phyloP scores from a whole-genome alignment of 1,140 invertebrate genomes.

The Zaprionus tsacasi region DNA sequence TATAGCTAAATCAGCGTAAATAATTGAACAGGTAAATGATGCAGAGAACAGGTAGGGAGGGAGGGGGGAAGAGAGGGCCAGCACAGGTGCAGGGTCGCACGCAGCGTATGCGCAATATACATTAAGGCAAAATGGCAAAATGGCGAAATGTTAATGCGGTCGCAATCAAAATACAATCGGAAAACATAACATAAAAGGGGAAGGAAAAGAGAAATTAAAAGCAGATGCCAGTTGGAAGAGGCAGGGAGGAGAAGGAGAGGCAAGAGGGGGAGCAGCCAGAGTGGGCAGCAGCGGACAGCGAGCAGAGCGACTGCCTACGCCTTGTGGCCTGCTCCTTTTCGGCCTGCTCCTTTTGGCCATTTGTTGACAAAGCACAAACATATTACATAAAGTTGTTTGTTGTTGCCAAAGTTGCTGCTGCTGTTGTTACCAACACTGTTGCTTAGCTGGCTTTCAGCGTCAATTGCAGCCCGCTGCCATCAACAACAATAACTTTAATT shows the following conservation, averaged over 20 bases:
- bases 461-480: constrained; percentile 28
- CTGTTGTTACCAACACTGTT: constrained; percentile 1
- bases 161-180: constrained; percentile 34
- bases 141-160: constrained; percentile 8
- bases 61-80: background rate
- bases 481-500: constrained; percentile 14
- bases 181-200: background rate
- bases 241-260: background rate
- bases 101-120: constrained; percentile 39
- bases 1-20: constrained; percentile 45
- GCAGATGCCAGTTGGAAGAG: background rate
- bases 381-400: constrained; percentile 6
- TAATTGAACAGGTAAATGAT: constrained; percentile 36
- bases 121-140: constrained; percentile 23
- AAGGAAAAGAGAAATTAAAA: constrained; percentile 19
- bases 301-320: background rate
- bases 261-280: background rate
- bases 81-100: constrained; percentile 23
- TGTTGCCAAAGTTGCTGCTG: background rate
- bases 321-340: background rate
- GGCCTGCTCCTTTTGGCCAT: background rate
- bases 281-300: no score
- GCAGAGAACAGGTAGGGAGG: background rate
- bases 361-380: constrained; percentile 7
- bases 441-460: constrained; percentile 18